Percentiles rank a stretch among this genome's conserved stretches.
Conservation (phyloP, 2,113 vertebrate species). For the Craseonycteris thonglongyai region DNA sequence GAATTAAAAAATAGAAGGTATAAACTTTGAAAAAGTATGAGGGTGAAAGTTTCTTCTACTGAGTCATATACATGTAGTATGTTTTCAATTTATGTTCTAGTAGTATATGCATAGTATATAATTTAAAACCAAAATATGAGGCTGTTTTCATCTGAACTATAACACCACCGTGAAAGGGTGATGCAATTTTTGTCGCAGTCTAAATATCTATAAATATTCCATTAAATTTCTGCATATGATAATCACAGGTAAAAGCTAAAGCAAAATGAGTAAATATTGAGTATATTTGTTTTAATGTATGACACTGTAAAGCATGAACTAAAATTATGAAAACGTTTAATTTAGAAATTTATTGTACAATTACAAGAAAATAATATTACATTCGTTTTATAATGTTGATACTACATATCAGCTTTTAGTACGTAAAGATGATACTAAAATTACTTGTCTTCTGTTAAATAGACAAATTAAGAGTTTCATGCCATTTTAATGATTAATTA, state of each 20-base stretch:
- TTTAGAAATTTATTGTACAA: neutral
- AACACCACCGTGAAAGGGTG: neutral
- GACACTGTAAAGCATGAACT: neutral
- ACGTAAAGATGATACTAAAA: neutral
- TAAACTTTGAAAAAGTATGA: neutral
- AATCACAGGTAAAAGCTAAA: neutral
- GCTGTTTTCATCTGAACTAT: neutral
- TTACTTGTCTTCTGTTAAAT: neutral
- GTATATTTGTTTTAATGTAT: neutral
- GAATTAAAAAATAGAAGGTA: neutral
- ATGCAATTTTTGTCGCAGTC: neutral
- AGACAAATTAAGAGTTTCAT: neutral
- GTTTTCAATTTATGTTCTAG: neutral
- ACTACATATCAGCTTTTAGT: neutral
- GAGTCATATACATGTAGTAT: neutral
- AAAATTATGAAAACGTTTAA: neutral
- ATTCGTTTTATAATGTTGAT: neutral
- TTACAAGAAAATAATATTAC: neutral
- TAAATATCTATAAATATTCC: neutral
- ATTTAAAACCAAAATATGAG: neutral
- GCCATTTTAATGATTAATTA: constrained; percentile 17
- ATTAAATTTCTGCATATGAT: neutral
- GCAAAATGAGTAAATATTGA: neutral
- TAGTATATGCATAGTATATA: neutral
- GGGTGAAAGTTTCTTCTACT: neutral